Conservation (phyloP, 2,113 vertebrate genomes). For the Colossoma macropomum region DNA sequence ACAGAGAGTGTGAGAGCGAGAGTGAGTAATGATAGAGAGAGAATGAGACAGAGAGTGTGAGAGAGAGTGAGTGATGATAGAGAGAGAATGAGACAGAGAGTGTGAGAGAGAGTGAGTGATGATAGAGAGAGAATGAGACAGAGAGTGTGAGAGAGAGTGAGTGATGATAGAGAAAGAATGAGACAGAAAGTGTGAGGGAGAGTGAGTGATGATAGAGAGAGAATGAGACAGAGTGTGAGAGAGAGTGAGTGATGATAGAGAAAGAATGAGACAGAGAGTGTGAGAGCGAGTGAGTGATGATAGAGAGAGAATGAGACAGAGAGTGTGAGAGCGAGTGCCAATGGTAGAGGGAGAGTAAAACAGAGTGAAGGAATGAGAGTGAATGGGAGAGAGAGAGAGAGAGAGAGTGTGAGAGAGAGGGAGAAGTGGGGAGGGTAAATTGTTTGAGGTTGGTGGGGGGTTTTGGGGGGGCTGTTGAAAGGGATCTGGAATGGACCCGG, state of each 20-base stretch:
- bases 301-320: no score
- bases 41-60: slow-evolving; percentile 18
- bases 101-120: neutral
- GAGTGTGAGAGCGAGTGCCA: no score
- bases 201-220: slow-evolving; percentile 28
- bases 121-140: no score
- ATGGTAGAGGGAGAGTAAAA: no score
- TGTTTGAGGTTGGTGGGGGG: neutral
- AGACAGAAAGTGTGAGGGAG: slow-evolving; percentile 33
- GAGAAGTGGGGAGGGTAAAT: neutral
- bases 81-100: no score
- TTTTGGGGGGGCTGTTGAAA: slow-evolving; percentile 50
- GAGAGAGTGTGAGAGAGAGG: slow-evolving; percentile 31
- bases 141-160: no score
- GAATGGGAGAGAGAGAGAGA: neutral
- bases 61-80: no score
- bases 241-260: no score
- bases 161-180: slow-evolving; percentile 21
- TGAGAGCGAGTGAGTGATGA: no score
- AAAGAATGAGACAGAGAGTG: no score
- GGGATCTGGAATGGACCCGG: slow-evolving; percentile 56
- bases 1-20: no score
- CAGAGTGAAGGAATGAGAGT: slow-evolving; percentile 25
- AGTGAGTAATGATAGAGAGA: no score
- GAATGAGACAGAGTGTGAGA: slow-evolving; percentile 5